Conservation (phyloP, 2,888 invertebrate genomes). For the Hydroisotoma schaefferi region DNA sequence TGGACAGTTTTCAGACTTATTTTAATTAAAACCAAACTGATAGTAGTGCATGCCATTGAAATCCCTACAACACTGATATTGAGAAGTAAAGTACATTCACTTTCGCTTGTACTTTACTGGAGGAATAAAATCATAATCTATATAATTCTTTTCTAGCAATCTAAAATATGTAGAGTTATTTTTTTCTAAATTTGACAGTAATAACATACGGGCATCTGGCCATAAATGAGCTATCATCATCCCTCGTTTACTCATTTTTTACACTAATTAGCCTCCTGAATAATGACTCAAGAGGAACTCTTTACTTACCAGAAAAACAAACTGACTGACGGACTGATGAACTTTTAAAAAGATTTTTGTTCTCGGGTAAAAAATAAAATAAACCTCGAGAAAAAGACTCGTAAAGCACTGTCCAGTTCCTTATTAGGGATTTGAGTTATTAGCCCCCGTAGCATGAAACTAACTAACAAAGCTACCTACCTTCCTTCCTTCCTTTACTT, state of each 20-base stretch:
- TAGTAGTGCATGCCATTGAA: too few species aligned
- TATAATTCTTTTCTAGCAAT: too few species aligned
- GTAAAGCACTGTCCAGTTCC: slow-evolving; percentile 15
- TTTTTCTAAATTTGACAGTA: slow-evolving; percentile 34
- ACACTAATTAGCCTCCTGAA: slow-evolving; percentile 40
- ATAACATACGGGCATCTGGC: slow-evolving; percentile 35
- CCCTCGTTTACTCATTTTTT: slow-evolving; percentile 35
- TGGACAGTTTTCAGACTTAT: too few species aligned
- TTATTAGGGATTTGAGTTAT: slow-evolving; percentile 30
- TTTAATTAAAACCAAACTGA: too few species aligned
- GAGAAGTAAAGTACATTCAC: too few species aligned
- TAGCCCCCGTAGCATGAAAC: slow-evolving; percentile 21
- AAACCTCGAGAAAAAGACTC: background rate
- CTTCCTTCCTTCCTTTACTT: too few species aligned
- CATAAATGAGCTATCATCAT: slow-evolving; percentile 42
- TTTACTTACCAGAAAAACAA: background rate
- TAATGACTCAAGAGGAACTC: slow-evolving; percentile 22
- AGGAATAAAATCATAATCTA: too few species aligned
- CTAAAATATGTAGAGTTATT: background rate
- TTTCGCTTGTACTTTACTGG: too few species aligned
- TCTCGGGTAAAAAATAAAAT: slow-evolving; percentile 1
- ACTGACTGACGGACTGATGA: slow-evolving; percentile 1
- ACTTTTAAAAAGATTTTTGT: slow-evolving; percentile 11
- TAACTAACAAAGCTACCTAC: slow-evolving; percentile 15
- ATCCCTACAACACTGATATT: too few species aligned